Percentiles rank a stretch among this genome's conserved stretches.
Conservation (phyloP, 2,888 invertebrate species). For the Steromphala cineraria region DNA sequence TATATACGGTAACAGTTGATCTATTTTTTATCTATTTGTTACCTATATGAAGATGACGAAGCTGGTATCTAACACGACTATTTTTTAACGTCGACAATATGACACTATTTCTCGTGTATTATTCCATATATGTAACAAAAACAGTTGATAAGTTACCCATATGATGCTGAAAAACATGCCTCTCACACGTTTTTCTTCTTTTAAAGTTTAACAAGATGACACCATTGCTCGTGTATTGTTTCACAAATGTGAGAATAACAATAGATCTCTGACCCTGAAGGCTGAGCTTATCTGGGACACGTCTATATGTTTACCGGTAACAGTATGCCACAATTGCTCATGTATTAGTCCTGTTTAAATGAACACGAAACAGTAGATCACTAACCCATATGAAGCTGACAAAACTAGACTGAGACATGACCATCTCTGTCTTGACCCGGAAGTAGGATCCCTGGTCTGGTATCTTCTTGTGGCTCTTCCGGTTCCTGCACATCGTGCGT, state of each 20-base stretch:
- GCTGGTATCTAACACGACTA: conserved; percentile 3
- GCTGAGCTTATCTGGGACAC: conserved; percentile 23
- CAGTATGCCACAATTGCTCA: conserved; percentile 15
- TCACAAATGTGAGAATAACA: no score
- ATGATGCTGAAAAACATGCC: conserved; percentile 40
- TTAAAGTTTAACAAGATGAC: no score
- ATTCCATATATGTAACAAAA: no score
- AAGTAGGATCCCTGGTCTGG: conserved; percentile 45
- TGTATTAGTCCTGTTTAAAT: no score
- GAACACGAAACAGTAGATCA: background rate
- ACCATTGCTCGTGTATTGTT: no score
- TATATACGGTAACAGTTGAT: background rate
- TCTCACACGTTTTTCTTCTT: no score
- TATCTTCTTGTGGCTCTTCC: conserved; percentile 43
- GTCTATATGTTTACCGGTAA: no score
- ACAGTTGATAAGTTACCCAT: conserved; percentile 29
- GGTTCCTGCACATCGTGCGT: conserved; percentile 40
- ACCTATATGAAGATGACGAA: conserved; percentile 43
- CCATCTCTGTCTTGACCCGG: conserved; percentile 51
- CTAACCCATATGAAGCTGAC: conserved; percentile 44
- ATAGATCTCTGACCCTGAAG: no score
- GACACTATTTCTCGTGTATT: no score
- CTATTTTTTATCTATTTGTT: no score
- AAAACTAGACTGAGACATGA: conserved; percentile 20
- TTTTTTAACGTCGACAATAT: conserved; percentile 43